Evolutionary conservation across 2,888 invertebrate genomes (phyloP), one percentile per base, ranked within the genome.

Genomic region (Nudaria mundana): DNA sequence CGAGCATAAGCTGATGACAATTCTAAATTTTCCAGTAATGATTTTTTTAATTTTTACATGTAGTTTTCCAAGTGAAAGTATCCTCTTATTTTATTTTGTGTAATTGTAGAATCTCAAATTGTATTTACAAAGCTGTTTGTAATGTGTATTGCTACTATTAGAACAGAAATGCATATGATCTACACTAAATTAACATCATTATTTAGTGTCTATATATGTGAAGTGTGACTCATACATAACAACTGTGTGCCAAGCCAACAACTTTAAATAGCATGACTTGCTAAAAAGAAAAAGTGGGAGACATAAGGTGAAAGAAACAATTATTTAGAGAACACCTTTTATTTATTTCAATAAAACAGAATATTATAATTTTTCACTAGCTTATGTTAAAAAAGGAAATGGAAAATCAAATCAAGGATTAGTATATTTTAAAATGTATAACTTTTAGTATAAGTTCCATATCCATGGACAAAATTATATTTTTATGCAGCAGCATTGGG

Each of bases 271-370:
- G 67, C 67, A 71, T 82, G 81, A 83, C 79, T 82, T 79, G 78
- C 81, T 65, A 57, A 70, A 66, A 5, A 20, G 2, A 58, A 55
- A 45, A 38, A 46, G 76, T 76, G 70, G 75, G 74, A 46, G 63
- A 49, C 45, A n/a, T n/a, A 49, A 61, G 59, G 52, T 64, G 56
- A 80, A 74, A 56, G 55, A 81, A 81, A 81, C 75, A 78, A 72
- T 60, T 68, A 58, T 68, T 71, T 68, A 69, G 79, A 80, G 85
- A 83, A 85, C 81, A 79, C 73, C 71, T 78, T 85, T 87, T 82
- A 81, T 85, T 81, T 75, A 74, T 83, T 75, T 83, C 77, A 81
- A 74, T 83, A 85, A 85, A 88, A 87, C 86, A 84, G 81, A 82
- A 84, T 82, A 77, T 82, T 83, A 82, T 83, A 85, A 83, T 82